Conservation (phyloP, 2,113 vertebrate genomes). For the Spea multiplicata region DNA sequence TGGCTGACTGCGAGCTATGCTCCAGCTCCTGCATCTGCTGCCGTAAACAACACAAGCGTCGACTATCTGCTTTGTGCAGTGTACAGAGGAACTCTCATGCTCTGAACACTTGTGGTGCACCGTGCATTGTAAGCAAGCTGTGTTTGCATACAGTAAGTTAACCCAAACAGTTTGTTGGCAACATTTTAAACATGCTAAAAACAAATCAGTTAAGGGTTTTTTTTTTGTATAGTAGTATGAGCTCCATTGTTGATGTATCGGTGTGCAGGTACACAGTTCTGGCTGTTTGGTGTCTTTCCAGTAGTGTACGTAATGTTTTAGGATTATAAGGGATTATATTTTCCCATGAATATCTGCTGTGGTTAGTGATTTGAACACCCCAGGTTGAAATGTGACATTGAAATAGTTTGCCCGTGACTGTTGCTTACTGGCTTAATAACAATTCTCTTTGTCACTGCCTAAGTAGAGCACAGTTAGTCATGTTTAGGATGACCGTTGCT, state of each 20-base stretch:
- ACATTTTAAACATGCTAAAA: slow-evolving; percentile 1
- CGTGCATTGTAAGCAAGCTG: slow-evolving; percentile 60
- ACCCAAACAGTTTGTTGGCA: slow-evolving; percentile 13
- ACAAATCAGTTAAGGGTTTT: neutral
- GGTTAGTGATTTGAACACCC: no score
- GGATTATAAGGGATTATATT: no score
- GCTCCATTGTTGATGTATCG: neutral
- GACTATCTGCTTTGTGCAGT: slow-evolving; percentile 44
- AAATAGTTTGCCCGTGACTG: neutral
- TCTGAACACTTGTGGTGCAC: slow-evolving; percentile 42
- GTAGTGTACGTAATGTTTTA: neutral
- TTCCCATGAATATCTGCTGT: no score
- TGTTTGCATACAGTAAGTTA: slow-evolving; percentile 32
- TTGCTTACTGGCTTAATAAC: neutral
- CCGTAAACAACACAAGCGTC: slow-evolving; percentile 62
- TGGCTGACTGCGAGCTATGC: slow-evolving; percentile 49
- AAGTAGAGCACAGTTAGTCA: slow-evolving; percentile 24
- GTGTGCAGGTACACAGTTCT: neutral
- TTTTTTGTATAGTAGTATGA: neutral
- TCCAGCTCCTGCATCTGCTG: slow-evolving; percentile 45
- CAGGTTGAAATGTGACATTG: no score
- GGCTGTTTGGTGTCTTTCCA: neutral
- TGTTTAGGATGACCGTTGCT: slow-evolving; percentile 14
- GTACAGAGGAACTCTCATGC: slow-evolving; percentile 27
- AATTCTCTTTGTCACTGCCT: slow-evolving; percentile 10